Evolutionary conservation across 2,888 invertebrate species (phyloP).

Genomic region (Philereme vetulata): DNA sequence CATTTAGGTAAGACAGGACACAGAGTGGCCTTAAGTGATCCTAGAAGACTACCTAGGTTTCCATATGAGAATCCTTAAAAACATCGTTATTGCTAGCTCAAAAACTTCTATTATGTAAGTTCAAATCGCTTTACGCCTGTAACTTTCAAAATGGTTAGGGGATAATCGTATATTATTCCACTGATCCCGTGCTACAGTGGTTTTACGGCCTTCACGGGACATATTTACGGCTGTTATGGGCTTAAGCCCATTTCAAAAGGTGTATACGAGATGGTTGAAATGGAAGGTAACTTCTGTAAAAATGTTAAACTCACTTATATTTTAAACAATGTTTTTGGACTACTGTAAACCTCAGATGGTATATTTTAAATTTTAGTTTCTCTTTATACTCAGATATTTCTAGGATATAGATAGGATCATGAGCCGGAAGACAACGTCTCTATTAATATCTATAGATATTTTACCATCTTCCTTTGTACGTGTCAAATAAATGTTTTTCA

Average conservation of each 20-base stretch:
- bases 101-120: no score
- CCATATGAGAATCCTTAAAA: no score
- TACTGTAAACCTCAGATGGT: not conserved
- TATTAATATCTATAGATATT: no score
- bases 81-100: no score
- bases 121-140: conserved; percentile 41
- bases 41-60: no score
- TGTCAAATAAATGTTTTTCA: no score
- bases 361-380: not conserved
- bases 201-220: conserved; percentile 63
- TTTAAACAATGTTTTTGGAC: not conserved
- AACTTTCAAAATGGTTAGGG: conserved; percentile 40
- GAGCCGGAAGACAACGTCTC: no score
- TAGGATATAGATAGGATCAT: no score
- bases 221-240: conserved; percentile 56
- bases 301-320: not conserved
- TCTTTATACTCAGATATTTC: no score
- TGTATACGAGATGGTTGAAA: conserved; percentile 21
- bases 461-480: no score
- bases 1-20: no score
- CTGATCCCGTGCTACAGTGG: conserved; percentile 56
- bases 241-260: conserved; percentile 35
- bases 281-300: conserved; percentile 16
- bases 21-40: no score
- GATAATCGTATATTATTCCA: conserved; percentile 67